phyloP scores from a whole-genome alignment of 2,888 invertebrate genomes.

The Chymomyza procnemis region DNA sequence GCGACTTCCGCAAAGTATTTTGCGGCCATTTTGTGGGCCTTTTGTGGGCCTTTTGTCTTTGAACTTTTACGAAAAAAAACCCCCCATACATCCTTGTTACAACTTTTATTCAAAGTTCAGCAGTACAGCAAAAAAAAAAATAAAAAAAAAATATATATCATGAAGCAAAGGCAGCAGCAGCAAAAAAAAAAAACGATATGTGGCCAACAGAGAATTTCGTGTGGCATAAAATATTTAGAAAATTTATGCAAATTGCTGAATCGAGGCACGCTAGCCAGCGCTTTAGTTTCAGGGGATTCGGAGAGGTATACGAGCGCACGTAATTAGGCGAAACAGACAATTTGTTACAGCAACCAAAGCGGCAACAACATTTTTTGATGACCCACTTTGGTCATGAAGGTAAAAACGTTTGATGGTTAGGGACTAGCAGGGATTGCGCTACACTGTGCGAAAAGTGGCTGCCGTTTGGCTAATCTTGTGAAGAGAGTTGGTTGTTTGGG shows the following conservation, averaged over 20 bases:
- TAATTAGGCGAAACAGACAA: not conserved
- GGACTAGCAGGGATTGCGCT: not conserved
- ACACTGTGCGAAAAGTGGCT: too few relatives aligned
- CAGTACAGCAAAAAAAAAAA: too few relatives aligned
- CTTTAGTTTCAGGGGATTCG: not conserved
- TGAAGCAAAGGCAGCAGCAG: too few relatives aligned
- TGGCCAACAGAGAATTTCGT: not conserved
- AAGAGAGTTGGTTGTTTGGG: too few relatives aligned
- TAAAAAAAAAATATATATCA: too few relatives aligned
- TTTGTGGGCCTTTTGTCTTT: not conserved
- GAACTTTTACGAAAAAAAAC: not conserved
- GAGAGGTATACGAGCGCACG: not conserved
- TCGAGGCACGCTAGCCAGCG: not conserved
- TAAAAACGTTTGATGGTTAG: not conserved
- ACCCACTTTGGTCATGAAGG: not conserved
- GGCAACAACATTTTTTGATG: not conserved
- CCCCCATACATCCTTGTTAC: not conserved
- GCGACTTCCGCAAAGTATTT: not conserved
- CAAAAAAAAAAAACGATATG: too few relatives aligned
- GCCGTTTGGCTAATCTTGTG: too few relatives aligned
- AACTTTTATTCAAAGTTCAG: not conserved
- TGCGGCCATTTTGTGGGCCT: not conserved
- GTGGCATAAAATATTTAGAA: not conserved
- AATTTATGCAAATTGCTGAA: conserved; percentile 1
- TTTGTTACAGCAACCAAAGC: not conserved